These are phyloP conservation scores for Acanthornis magna DNA, from an alignment of 2,797 vertebrate species.

Conservation along the genomic window DNA sequence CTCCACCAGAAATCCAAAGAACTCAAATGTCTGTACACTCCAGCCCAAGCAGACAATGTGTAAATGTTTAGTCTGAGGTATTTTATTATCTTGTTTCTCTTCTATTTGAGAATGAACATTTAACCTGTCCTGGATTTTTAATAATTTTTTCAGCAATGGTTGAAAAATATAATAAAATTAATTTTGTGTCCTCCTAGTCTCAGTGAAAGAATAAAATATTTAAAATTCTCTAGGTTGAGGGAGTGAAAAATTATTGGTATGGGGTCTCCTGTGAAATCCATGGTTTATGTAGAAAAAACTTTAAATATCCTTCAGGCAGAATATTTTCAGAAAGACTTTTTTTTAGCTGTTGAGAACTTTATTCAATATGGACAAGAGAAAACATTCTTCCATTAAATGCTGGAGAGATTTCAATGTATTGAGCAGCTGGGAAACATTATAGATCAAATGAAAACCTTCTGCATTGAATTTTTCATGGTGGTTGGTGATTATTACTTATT, in stretches of 20 bases:
- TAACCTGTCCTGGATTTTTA: constrained; percentile 14
- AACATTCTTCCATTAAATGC: background rate
- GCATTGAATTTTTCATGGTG: constrained; percentile 8
- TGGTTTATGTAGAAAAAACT: background rate
- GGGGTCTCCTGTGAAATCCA: background rate
- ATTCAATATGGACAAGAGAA: background rate
- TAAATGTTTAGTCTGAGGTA: constrained; percentile 78
- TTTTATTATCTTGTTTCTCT: constrained; percentile 66
- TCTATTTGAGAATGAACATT: constrained; percentile 45
- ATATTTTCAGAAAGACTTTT: background rate
- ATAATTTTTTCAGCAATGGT: background rate
- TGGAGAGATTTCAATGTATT: background rate
- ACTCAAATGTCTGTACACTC: background rate
- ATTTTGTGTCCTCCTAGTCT: background rate
- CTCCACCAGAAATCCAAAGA: constrained; percentile 54
- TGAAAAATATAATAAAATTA: background rate
- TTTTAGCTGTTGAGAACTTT: background rate
- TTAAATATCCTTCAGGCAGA: background rate
- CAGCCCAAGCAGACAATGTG: constrained; percentile 62
- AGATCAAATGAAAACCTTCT: constrained; percentile 31
- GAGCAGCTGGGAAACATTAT: constrained; percentile 16
- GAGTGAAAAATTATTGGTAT: background rate
- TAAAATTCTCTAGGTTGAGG: background rate
- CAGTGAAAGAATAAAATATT: background rate
- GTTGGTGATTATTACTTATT: constrained; percentile 45